A percentile compares a stretch with the other conserved stretches of the same genome.
Conservation (phyloP, 2,888 invertebrate genomes). For the Platynereis dumerilii region DNA sequence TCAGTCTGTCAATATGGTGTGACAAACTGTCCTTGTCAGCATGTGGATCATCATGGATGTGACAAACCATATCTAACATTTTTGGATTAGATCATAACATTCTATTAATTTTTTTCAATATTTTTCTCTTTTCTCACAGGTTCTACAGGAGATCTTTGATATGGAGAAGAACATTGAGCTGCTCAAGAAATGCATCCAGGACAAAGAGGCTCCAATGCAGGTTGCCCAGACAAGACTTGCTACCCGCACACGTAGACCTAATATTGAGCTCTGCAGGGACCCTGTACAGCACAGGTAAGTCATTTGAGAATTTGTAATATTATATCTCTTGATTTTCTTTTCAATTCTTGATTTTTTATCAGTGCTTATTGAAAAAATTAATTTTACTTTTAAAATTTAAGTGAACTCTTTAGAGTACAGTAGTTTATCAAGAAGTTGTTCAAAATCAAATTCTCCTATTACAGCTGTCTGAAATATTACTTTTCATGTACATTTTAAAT, state of each 20-base stretch:
- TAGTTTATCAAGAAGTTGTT: too few species aligned
- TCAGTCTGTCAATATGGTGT: too few species aligned
- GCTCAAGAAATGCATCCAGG: slow-evolving; percentile 86
- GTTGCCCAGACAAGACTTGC: slow-evolving; percentile 83
- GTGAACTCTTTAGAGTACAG: neutral
- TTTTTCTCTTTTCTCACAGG: slow-evolving; percentile 66
- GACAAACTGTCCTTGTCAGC: too few species aligned
- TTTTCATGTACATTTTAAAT: too few species aligned
- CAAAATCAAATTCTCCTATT: too few species aligned
- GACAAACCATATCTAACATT: too few species aligned
- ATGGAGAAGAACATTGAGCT: slow-evolving; percentile 90
- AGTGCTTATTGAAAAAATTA: neutral
- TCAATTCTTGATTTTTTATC: neutral
- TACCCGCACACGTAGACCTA: slow-evolving; percentile 85
- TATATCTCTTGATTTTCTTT: neutral
- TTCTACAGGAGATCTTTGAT: slow-evolving; percentile 92
- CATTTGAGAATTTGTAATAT: neutral
- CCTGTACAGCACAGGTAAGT: slow-evolving; percentile 78
- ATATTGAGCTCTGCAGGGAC: slow-evolving; percentile 88
- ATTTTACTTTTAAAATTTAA: neutral
- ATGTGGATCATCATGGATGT: too few species aligned
- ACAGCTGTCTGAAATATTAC: too few species aligned
- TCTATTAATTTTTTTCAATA: too few species aligned
- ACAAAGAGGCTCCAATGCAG: slow-evolving; percentile 72
- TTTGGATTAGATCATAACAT: too few species aligned